Evolutionary conservation across 2,888 invertebrate genomes (phyloP).

Genomic region (Caenorhabditis angaria): DNA sequence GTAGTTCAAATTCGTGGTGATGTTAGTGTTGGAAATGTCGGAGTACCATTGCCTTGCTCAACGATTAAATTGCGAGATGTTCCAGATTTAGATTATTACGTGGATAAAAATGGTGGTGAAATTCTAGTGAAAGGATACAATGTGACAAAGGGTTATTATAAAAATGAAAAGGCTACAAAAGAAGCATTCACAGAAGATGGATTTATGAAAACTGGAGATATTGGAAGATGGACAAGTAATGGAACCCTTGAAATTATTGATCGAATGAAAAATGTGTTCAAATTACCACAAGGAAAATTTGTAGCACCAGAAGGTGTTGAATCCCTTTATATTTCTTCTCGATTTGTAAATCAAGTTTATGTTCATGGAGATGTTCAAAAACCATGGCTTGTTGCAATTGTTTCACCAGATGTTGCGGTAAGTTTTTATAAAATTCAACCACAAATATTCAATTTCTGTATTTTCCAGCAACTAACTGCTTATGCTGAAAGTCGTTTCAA

Average conservation of each 20-base stretch:
- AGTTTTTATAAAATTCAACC: neutral
- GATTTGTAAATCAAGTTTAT: constrained; percentile 36
- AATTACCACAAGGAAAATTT: constrained; percentile 56
- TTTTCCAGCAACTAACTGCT: neutral
- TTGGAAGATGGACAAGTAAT: constrained; percentile 59
- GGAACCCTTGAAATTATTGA: constrained; percentile 63
- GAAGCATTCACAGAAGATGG: constrained; percentile 45
- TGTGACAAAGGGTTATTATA: constrained; percentile 30
- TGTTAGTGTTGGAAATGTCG: constrained; percentile 25
- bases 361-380: constrained; percentile 38
- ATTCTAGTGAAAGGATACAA: constrained; percentile 7
- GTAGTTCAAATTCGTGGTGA: constrained; percentile 18
- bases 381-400: constrained; percentile 36
- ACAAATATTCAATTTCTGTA: neutral
- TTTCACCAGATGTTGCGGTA: constrained; percentile 35
- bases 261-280: constrained; percentile 61
- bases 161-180: constrained; percentile 32
- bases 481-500: neutral
- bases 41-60: constrained; percentile 23
- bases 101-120: neutral
- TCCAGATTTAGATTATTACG: neutral
- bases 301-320: constrained; percentile 40
- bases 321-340: constrained; percentile 29
- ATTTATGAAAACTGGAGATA: constrained; percentile 64
- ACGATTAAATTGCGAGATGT: neutral